Base-by-base conservation (phyloP, 2,888 invertebrate species). In the Neocrepidodera transversa region DNA sequence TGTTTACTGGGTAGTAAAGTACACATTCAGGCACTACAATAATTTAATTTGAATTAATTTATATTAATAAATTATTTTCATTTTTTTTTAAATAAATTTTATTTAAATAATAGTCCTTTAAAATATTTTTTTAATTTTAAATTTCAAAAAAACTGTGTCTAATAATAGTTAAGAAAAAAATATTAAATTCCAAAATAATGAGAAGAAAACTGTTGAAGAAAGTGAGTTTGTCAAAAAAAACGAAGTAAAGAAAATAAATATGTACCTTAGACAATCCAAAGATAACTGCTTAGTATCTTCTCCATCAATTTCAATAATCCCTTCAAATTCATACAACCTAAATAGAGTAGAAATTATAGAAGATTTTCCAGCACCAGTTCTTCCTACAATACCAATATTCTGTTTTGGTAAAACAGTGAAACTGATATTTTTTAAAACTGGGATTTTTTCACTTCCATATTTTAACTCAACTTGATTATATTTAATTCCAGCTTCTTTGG, bases 381-480 rank as follows among this genome's bases (percentile, higher is more conserved):
- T 51, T 14, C 58, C 58, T 14, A 58, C 58, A 7, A 58, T 51
- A 8, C 58, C 58, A 43, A 58, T 45, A 11, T 58, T 51, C 11
- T 51, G 32, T 18, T 28, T 58, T 0, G 42, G 28, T 17, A 17
- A 1, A 3, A 55, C 36, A 18, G 38, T 23, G n/a, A 60, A 48
- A 38, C 26, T 53, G 18, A 58, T 38, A 23, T 71, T 86, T 86
- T 42, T 88, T 8, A 58, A 17, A 14, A 58, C 45, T 5, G 58
- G 26, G 2, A 36, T 13, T 6, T 58, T 43, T 1, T 50, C 45
- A 88, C 42, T 32, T 84, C 84, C 81, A 69, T 92, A 92, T 36
- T 82, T 82, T 60, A 92, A 70, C 51, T 72, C 82, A 1, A 88
- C 82, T 17, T 82, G 78, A 63, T 83, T 77, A 67, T 87, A 87